Percentiles rank a stretch among this genome's conserved stretches.
These are phyloP conservation scores for Embiotoca jacksoni DNA, from an alignment of 2,113 vertebrate species.

Conservation along the genomic window DNA sequence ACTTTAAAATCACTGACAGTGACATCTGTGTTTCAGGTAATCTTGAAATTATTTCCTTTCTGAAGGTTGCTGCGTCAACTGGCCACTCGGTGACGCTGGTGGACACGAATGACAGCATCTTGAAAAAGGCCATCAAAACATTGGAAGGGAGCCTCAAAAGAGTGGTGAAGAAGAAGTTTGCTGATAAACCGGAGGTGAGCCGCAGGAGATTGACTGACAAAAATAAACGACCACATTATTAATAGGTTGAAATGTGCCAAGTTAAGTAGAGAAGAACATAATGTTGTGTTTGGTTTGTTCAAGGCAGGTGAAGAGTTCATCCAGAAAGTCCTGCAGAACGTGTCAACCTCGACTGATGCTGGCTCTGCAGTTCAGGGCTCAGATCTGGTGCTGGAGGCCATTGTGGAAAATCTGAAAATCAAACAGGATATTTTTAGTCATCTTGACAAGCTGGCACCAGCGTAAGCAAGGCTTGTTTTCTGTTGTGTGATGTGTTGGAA, in stretches of 20 bases:
- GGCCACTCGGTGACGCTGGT: conserved; percentile 95
- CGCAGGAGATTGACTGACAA: not conserved
- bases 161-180: conserved; percentile 96
- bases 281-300: not conserved
- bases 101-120: conserved; percentile 93
- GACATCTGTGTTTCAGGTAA: too few relatives aligned
- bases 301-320: conserved; percentile 91
- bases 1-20: too few relatives aligned
- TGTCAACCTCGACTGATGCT: conserved; percentile 88
- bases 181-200: conserved; percentile 92
- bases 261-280: not conserved
- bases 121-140: conserved; percentile 89
- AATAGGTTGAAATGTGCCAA: not conserved
- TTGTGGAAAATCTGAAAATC: conserved; percentile 92
- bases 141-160: conserved; percentile 93
- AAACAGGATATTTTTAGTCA: conserved; percentile 92
- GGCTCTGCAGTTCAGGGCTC: conserved; percentile 86
- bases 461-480: conserved; percentile 80
- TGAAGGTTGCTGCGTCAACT: conserved; percentile 92
- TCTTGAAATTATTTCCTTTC: not conserved
- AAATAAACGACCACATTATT: not conserved
- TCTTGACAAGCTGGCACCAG: conserved; percentile 93
- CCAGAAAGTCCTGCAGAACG: conserved; percentile 88
- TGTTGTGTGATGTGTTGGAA: not conserved
- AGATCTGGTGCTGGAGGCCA: conserved; percentile 95